Percentiles rank a stretch among this genome's conserved stretches.
Evolutionary conservation across 2,888 invertebrate genomes (phyloP).

Genomic region (Patella caerulea): DNA sequence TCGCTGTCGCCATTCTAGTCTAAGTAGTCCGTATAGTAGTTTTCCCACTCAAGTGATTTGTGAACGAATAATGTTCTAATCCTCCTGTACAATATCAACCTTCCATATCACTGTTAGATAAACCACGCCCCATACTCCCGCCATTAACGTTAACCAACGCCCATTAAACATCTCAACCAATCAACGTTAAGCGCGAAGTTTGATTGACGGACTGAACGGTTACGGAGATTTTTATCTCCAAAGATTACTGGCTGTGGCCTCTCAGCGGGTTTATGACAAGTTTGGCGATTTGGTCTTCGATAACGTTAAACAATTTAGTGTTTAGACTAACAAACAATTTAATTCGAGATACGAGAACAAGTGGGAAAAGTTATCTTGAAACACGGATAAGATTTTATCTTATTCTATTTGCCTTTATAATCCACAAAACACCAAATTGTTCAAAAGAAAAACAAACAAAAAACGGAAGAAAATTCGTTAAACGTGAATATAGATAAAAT

Average conservation of each 20-base stretch:
- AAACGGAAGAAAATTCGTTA: no score
- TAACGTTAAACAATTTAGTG: not conserved
- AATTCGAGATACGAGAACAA: not conserved
- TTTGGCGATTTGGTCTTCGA: not conserved
- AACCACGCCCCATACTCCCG: not conserved
- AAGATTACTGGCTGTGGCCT: not conserved
- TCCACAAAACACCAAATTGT: no score
- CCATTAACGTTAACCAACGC: not conserved
- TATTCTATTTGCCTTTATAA: no score
- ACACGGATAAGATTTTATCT: no score
- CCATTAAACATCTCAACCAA: not conserved
- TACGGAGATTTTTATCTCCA: not conserved
- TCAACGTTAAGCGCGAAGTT: not conserved
- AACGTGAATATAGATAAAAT: no score
- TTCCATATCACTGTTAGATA: not conserved
- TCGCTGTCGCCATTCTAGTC: constrained; percentile 1
- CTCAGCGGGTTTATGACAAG: constrained; percentile 6
- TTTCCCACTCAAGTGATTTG: no score
- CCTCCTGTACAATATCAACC: not conserved
- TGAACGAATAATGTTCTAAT: no score
- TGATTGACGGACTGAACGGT: not conserved
- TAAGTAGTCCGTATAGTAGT: not conserved
- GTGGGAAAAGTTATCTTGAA: no score
- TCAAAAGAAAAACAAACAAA: no score
- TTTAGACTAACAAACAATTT: constrained; percentile 6